These are phyloP conservation scores for Passer domesticus DNA, from an alignment of 2,113 vertebrate genomes.

Conservation along the genomic window DNA sequence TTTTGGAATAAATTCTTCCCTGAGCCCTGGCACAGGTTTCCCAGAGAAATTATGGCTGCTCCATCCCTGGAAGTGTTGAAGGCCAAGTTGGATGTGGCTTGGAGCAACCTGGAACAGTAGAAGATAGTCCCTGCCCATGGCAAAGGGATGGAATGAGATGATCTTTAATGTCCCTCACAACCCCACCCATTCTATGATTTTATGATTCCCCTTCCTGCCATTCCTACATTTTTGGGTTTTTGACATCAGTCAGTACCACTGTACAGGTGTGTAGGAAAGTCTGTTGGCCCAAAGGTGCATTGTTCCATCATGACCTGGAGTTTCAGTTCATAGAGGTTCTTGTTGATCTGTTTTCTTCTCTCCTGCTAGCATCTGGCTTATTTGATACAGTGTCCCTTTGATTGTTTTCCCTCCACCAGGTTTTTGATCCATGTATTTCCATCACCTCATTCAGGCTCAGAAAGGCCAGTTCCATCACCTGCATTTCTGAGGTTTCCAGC, in stretches of 20 bases:
- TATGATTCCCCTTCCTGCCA: neutral
- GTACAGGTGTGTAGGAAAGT: neutral
- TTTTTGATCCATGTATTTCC: neutral
- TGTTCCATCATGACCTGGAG: neutral
- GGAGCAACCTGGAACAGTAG: neutral
- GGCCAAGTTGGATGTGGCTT: rapidly evolving
- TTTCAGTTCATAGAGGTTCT: neutral
- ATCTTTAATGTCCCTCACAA: neutral
- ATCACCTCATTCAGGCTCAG: neutral
- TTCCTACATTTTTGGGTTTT: neutral
- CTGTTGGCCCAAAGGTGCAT: rapidly evolving
- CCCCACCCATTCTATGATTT: neutral
- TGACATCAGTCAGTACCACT: neutral
- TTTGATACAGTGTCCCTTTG: neutral
- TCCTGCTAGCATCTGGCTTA: neutral
- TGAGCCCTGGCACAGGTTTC: neutral
- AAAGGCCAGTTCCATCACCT: rapidly evolving
- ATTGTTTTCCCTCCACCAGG: neutral
- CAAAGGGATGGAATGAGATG: neutral
- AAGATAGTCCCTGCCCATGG: neutral
- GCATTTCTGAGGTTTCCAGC: neutral
- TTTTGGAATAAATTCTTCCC: neutral
- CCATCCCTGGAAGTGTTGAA: neutral
- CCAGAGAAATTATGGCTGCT: neutral
- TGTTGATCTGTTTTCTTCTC: neutral